These are phyloP conservation scores for Copidosoma aretas DNA, from an alignment of 2,888 invertebrate genomes.

Conservation along the genomic window DNA sequence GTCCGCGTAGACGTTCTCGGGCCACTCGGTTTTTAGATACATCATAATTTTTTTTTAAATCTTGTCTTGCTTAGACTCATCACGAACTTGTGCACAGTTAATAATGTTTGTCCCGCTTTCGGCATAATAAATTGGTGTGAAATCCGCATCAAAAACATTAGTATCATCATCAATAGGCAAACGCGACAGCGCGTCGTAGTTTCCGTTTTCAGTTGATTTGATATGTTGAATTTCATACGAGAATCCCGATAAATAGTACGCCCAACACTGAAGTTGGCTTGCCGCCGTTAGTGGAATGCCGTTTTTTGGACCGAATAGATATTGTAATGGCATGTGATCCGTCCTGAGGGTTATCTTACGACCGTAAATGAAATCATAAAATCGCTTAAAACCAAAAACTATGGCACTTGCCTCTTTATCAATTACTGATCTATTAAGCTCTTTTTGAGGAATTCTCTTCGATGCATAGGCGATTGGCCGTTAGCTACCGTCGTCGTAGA, in stretches of 20 bases:
- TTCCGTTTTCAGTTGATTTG: conserved; percentile 24
- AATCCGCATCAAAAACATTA: conserved; percentile 5
- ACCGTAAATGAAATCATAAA: conserved; percentile 38
- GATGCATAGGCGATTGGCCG: background rate
- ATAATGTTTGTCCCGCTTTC: conserved; percentile 16
- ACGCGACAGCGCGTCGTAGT: conserved; percentile 29
- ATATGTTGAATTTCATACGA: conserved; percentile 25
- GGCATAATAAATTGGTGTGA: conserved; percentile 28
- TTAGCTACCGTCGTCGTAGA: conserved; percentile 23
- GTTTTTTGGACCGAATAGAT: conserved; percentile 45
- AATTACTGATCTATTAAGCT: conserved; percentile 34
- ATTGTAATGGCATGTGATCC: conserved; percentile 54
- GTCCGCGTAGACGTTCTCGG: too few species aligned
- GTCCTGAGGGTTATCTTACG: conserved; percentile 37
- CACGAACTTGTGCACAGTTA: conserved; percentile 19
- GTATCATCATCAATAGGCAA: background rate
- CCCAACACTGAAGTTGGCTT: conserved; percentile 19
- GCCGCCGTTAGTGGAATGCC: conserved; percentile 45
- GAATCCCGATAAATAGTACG: conserved; percentile 35
- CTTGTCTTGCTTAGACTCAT: conserved; percentile 19
- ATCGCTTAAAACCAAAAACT: background rate
- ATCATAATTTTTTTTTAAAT: background rate
- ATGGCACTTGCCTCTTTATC: conserved; percentile 38
- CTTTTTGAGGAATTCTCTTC: background rate
- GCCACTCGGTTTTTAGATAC: conserved; percentile 11